Evolutionary conservation across 2,797 vertebrate genomes (phyloP), one percentile per base, ranked within the genome.

Genomic region (Philypnodon macrostomus): DNA sequence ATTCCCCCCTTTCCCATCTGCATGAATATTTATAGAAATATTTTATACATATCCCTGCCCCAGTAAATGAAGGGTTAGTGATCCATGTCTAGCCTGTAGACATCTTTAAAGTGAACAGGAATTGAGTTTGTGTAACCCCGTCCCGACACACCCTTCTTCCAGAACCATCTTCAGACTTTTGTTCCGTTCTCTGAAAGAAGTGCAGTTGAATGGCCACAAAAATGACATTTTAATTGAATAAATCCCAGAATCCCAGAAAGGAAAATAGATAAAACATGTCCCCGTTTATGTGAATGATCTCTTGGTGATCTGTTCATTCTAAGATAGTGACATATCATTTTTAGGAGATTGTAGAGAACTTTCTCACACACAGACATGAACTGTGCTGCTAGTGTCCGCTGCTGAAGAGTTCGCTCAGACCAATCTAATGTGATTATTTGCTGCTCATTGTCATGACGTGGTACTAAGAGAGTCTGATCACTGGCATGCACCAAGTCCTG

Each of bases 391-490:
- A 29, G 41, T 12, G 11, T n/a, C 3, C n/a, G 12, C 11, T 23
- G 21, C 40, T 40, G 33, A 14, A 27, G 55, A 60, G 44, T 59
- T 37, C 38, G 38, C 53, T 14, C 37, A 37, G 50, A 59, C 52
- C 60, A 7, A 53, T 59, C 66, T 77, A 72, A 84, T 74, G 68
- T 54, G 67, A 78, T 79, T 76, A 82, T 35, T 29, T 45, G 31
- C 44, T 18, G 35, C 65, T 61, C 73, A 64, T 60, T 33, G 2
- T 75, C 61, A 63, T 50, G 39, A 57, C 32, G n/a, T 26, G 69
- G 75, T 70, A 63, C 63, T 50, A 48, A 62, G 53, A 42, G 23
- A 60, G 62, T 54, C 69, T 64, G 52, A 80, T 75, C 58, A 47
- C 46, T 70, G 56, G 44, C 48, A 16, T 17, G 42, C 16, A 1